A percentile compares a stretch with the other conserved stretches of the same genome.
These are phyloP conservation scores for Tetanocera ferruginea DNA, from an alignment of 2,888 invertebrate genomes.

Conservation along the genomic window DNA sequence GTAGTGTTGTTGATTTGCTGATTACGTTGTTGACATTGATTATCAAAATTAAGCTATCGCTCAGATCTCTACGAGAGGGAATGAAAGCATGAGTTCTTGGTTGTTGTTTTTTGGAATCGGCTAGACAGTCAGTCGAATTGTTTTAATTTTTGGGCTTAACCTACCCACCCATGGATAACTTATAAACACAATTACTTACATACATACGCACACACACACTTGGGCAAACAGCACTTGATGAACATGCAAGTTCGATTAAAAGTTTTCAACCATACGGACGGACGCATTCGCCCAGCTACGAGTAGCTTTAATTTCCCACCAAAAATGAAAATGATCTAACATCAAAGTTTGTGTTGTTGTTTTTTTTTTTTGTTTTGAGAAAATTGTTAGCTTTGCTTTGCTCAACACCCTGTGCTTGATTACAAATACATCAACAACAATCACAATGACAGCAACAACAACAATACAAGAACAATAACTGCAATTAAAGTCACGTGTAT, in stretches of 20 bases:
- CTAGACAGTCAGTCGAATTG: too few relatives aligned
- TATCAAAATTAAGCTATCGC: not conserved
- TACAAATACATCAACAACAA: slow-evolving; percentile 10
- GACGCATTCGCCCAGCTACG: too few relatives aligned
- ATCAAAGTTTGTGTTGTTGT: not conserved
- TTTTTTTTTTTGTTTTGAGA: not conserved
- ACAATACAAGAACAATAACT: slow-evolving; percentile 17
- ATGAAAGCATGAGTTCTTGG: too few relatives aligned
- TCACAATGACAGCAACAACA: slow-evolving; percentile 33
- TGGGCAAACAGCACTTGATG: too few relatives aligned
- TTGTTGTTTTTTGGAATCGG: too few relatives aligned
- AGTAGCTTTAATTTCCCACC: not conserved
- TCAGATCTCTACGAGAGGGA: not conserved
- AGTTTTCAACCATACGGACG: not conserved
- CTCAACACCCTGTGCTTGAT: not conserved
- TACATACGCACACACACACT: too few relatives aligned
- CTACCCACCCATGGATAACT: too few relatives aligned
- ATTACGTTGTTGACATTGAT: not conserved
- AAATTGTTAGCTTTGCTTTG: not conserved
- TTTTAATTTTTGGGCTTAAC: too few relatives aligned
- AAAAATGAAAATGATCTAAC: not conserved
- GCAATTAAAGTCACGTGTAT: slow-evolving; percentile 47
- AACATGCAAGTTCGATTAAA: not conserved
- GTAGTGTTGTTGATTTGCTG: not conserved
- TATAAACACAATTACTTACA: too few relatives aligned